phyloP scores from a whole-genome alignment of 2,888 invertebrate genomes.

The Epinotia nisella region DNA sequence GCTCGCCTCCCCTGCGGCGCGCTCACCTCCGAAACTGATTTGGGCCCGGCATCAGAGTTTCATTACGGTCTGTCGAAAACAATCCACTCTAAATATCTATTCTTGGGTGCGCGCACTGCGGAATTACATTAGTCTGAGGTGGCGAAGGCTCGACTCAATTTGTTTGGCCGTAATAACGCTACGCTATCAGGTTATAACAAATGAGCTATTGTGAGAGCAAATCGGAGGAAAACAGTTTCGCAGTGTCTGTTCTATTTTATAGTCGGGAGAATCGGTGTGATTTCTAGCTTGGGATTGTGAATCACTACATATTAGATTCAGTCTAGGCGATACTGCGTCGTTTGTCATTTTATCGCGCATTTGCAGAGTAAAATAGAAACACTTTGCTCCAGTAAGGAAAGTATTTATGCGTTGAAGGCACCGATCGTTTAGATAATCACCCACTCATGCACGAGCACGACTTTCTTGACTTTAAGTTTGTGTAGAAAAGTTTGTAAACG shows the following conservation, averaged over 20 bases:
- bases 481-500: conserved; percentile 46
- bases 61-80: conserved; percentile 86
- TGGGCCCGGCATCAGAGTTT: conserved; percentile 82
- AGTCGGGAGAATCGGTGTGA: conserved; percentile 55
- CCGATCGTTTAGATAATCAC: conserved; percentile 37
- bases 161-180: conserved; percentile 83
- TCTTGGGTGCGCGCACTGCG: conserved; percentile 82
- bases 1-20: conserved; percentile 81
- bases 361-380: conserved; percentile 12
- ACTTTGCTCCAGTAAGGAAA: conserved; percentile 20
- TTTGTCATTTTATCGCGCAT: conserved; percentile 28
- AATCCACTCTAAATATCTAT: conserved; percentile 85
- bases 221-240: conserved; percentile 78
- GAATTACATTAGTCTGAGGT: conserved; percentile 85
- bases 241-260: conserved; percentile 76
- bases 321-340: conserved; percentile 20
- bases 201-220: conserved; percentile 82
- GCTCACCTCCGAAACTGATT: conserved; percentile 83
- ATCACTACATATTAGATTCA: conserved; percentile 37
- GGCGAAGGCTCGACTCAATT: conserved; percentile 85
- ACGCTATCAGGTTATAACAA: conserved; percentile 83
- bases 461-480: conserved; percentile 47
- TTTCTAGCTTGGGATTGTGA: conserved; percentile 52
- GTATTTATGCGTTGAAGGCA: conserved; percentile 28
- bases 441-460: conserved; percentile 41